These are phyloP conservation scores for Sinocyclocheilus grahami DNA, from an alignment of 2,113 vertebrate species.

Conservation along the genomic window DNA sequence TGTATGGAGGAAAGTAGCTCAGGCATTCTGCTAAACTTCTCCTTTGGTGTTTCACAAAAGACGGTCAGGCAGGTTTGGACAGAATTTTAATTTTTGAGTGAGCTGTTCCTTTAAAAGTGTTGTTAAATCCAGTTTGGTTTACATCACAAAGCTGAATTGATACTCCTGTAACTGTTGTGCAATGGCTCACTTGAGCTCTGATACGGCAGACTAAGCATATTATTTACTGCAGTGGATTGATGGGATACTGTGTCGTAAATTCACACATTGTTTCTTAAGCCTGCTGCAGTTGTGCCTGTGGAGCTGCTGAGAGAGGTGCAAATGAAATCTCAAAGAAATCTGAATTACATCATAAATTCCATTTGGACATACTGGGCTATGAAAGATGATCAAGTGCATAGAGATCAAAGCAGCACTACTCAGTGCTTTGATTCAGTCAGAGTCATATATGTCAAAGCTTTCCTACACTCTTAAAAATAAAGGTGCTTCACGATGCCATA, in stretches of 20 bases:
- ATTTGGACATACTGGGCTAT: background rate
- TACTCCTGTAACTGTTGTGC: background rate
- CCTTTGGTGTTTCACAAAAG: too few relatives aligned
- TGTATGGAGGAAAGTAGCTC: too few relatives aligned
- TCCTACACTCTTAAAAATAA: background rate
- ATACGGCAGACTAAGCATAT: background rate
- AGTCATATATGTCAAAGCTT: background rate
- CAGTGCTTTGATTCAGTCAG: background rate
- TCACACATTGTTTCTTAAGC: constrained; percentile 9
- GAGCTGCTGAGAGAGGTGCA: background rate
- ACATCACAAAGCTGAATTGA: background rate
- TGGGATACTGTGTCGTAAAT: background rate
- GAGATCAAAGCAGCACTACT: constrained; percentile 1
- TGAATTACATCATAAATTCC: constrained; percentile 20
- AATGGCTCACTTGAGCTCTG: background rate
- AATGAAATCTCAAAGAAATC: constrained; percentile 28
- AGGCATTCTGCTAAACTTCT: too few relatives aligned
- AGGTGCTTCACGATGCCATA: too few relatives aligned
- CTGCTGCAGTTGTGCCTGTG: background rate
- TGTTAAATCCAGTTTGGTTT: background rate
- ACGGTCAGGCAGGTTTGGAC: background rate
- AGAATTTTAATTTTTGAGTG: background rate
- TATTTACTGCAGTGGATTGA: constrained; percentile 15
- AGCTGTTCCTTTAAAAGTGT: background rate
- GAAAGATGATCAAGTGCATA: constrained; percentile 16